Percentiles rank a stretch among this genome's conserved stretches.
Conservation (phyloP, 2,113 vertebrate genomes). For the Mus spicilegus region DNA sequence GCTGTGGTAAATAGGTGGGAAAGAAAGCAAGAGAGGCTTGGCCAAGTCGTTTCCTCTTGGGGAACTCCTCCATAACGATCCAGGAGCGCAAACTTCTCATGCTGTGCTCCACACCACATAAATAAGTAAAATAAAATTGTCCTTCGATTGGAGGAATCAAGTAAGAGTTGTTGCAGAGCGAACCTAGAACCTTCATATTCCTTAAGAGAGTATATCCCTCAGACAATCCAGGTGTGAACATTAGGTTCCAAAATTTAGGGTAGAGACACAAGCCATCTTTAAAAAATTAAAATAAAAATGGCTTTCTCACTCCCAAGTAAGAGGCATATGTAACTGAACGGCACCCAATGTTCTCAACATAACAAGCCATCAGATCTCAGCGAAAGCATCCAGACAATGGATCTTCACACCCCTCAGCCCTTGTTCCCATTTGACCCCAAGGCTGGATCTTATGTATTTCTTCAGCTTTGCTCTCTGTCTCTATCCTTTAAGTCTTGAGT, state of each 20-base stretch:
- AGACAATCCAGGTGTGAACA: not conserved
- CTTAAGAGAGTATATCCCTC: not conserved
- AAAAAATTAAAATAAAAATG: constrained; percentile 12
- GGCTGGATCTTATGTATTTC: not conserved
- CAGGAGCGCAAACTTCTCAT: constrained; percentile 9
- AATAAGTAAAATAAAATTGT: not conserved
- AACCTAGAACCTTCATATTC: not conserved
- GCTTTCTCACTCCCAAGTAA: constrained; percentile 19
- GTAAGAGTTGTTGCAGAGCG: not conserved
- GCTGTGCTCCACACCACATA: not conserved
- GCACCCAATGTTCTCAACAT: not conserved
- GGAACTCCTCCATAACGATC: constrained; percentile 18
- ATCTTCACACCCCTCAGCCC: not conserved
- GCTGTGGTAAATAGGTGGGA: constrained; percentile 32
- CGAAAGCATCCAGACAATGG: not conserved
- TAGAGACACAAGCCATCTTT: not conserved
- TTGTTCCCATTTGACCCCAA: not conserved
- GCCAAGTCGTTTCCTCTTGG: not conserved
- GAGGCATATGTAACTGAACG: not conserved
- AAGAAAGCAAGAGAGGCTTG: not conserved
- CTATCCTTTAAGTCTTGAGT: not conserved
- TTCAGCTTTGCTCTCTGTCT: constrained; percentile 3
- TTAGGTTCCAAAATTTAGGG: not conserved
- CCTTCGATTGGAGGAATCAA: not conserved
- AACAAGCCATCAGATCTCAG: not conserved